These are phyloP conservation scores for Melanotaenia trifasciata DNA, from an alignment of 2,797 vertebrate species.

Conservation along the genomic window DNA sequence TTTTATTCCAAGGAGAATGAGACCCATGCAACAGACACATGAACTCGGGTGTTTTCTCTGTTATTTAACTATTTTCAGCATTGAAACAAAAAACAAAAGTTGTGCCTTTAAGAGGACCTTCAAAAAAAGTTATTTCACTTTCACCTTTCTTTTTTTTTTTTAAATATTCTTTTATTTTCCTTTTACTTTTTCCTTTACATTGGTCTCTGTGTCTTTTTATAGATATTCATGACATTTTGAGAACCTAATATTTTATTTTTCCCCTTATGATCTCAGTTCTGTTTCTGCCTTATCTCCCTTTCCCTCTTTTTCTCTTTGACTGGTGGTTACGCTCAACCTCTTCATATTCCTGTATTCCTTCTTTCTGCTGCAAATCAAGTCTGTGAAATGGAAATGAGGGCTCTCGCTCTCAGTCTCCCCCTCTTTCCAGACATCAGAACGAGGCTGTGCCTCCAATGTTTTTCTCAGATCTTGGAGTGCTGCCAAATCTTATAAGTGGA, in stretches of 20 bases:
- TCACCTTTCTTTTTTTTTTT: constrained; percentile 10
- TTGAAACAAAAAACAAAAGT: constrained; percentile 22
- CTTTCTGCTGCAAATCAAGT: constrained; percentile 72
- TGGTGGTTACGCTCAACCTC: constrained; percentile 59
- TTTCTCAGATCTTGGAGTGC: constrained; percentile 84
- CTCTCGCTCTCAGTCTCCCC: constrained; percentile 69
- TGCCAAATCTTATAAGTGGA: constrained; percentile 87
- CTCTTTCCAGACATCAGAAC: constrained; percentile 86
- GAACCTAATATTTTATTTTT: constrained; percentile 55
- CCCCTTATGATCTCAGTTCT: constrained; percentile 20
- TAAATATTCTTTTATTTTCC: neutral
- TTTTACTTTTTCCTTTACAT: constrained; percentile 18
- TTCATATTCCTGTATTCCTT: constrained; percentile 63
- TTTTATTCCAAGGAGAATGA: constrained; percentile 56
- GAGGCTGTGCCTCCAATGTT: constrained; percentile 86
- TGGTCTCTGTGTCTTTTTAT: constrained; percentile 34
- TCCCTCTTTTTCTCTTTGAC: constrained; percentile 49
- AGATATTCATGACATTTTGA: constrained; percentile 31
- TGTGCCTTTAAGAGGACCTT: constrained; percentile 24
- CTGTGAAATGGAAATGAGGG: constrained; percentile 93
- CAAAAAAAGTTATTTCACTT: constrained; percentile 26
- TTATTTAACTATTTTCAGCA: constrained; percentile 23
- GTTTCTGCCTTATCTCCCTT: constrained; percentile 35
- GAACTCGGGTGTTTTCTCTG: constrained; percentile 34
- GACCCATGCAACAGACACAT: constrained; percentile 32